These are phyloP conservation scores for Dryocosmus kuriphilus DNA, from an alignment of 2,888 invertebrate genomes.

Conservation along the genomic window DNA sequence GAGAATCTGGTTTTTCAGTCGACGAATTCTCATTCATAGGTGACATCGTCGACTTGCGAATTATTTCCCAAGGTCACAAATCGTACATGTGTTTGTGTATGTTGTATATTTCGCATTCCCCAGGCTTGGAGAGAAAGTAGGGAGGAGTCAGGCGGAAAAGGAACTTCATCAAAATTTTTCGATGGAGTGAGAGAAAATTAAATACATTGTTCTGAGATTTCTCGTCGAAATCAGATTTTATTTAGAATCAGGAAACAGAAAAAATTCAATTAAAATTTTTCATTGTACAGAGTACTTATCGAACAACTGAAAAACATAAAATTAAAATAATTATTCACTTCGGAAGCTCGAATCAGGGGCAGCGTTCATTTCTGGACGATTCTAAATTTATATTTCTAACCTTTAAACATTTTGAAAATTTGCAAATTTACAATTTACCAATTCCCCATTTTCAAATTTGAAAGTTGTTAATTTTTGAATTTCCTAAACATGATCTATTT, in stretches of 20 bases:
- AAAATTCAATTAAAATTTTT: not conserved
- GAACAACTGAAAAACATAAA: not conserved
- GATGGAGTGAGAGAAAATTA: not conserved
- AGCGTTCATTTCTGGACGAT: too few relatives aligned
- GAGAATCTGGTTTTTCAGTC: not conserved
- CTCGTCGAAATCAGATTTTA: not conserved
- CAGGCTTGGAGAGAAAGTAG: slow-evolving; percentile 10
- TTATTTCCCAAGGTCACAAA: not conserved
- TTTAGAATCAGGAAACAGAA: not conserved
- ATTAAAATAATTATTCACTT: too few relatives aligned
- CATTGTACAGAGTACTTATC: not conserved
- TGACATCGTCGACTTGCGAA: not conserved
- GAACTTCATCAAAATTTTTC: slow-evolving; percentile 24
- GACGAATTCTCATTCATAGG: not conserved
- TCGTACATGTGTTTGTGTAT: not conserved
- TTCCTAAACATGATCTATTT: too few relatives aligned
- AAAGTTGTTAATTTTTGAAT: too few relatives aligned
- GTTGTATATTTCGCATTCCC: not conserved
- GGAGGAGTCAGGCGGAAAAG: slow-evolving; percentile 12
- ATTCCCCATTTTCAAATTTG: too few relatives aligned
- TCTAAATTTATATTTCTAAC: too few relatives aligned
- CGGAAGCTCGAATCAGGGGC: too few relatives aligned
- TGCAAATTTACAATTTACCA: too few relatives aligned
- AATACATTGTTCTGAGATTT: not conserved
- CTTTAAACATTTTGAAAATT: too few relatives aligned